Percentiles rank a stretch among this genome's conserved stretches.
phyloP scores from a whole-genome alignment of 1,140 invertebrate species.

The Cotesia typhae region DNA sequence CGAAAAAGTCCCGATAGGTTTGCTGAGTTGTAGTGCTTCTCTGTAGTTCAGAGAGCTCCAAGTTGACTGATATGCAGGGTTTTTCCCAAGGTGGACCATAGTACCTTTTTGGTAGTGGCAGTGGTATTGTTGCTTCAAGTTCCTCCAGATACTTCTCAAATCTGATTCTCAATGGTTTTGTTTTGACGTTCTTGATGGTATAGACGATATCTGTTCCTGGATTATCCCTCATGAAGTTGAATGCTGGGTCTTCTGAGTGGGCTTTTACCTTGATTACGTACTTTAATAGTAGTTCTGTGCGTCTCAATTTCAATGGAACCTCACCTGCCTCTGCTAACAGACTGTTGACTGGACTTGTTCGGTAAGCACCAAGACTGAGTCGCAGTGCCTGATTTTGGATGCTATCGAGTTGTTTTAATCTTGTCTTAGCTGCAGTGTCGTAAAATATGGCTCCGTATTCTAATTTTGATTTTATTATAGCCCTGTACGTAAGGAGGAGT shows the following conservation, averaged over 20 bases:
- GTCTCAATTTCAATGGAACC: constrained; percentile 5
- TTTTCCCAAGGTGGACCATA: too few relatives aligned
- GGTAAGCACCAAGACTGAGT: constrained; percentile 26
- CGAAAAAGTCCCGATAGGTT: background rate
- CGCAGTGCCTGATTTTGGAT: constrained; percentile 16
- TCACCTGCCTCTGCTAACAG: background rate
- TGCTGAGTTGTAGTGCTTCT: background rate
- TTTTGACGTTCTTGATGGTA: too few relatives aligned
- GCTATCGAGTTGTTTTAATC: background rate
- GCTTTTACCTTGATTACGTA: background rate
- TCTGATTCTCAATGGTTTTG: too few relatives aligned
- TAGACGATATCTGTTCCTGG: too few relatives aligned
- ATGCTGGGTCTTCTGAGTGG: background rate
- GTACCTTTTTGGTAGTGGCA: background rate
- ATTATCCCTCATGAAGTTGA: background rate
- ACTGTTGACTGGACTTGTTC: constrained; percentile 15
- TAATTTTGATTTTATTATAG: constrained; percentile 20
- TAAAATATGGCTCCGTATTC: constrained; percentile 27
- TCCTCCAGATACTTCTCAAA: too few relatives aligned
- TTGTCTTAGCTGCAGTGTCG: background rate
- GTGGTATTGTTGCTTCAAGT: too few relatives aligned
- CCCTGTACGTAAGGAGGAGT: constrained; percentile 6
- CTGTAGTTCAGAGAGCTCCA: background rate
- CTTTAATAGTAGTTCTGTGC: background rate
- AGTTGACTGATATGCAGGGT: too few relatives aligned